Percentiles rank a stretch among this genome's conserved stretches.
Evolutionary conservation across 2,888 invertebrate genomes (phyloP).

Genomic region (Lasioglossum morio): DNA sequence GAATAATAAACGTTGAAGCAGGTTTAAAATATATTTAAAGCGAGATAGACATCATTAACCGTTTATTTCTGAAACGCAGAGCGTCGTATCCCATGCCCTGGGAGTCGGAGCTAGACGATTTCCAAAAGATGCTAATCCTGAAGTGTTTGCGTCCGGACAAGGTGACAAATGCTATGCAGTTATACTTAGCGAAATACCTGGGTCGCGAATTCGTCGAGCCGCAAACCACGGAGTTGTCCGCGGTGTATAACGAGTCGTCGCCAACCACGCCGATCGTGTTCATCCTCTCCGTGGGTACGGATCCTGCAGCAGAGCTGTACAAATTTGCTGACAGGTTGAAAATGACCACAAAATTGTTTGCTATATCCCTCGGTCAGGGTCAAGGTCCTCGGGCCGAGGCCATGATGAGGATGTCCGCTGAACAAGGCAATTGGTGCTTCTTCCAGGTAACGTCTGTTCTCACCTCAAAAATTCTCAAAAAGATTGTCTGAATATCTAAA

Average conservation of each 20-base stretch:
- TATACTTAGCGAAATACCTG: constrained; percentile 89
- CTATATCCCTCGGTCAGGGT: constrained; percentile 95
- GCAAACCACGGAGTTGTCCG: constrained; percentile 93
- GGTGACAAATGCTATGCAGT: constrained; percentile 92
- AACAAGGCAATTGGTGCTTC: constrained; percentile 94
- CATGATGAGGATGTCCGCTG: constrained; percentile 90
- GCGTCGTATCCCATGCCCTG: constrained; percentile 89
- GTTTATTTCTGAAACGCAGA: constrained; percentile 79
- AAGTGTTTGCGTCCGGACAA: constrained; percentile 94
- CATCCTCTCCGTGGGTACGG: constrained; percentile 95
- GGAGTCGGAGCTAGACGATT: constrained; percentile 87
- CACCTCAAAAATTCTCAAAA: background rate
- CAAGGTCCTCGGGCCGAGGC: constrained; percentile 94
- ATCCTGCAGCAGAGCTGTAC: constrained; percentile 92
- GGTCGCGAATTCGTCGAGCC: constrained; percentile 94
- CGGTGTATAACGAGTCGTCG: constrained; percentile 92
- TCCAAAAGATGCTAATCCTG: constrained; percentile 92
- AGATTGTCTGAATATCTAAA: background rate
- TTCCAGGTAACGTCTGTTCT: constrained; percentile 87
- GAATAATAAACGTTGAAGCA: background rate
- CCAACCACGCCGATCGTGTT: constrained; percentile 93
- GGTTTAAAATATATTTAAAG: background rate
- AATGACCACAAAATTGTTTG: constrained; percentile 90
- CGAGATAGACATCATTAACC: background rate
- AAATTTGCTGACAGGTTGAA: constrained; percentile 94